These are phyloP conservation scores for Fukomys damarensis DNA, from an alignment of 2,113 vertebrate genomes.

Conservation along the genomic window DNA sequence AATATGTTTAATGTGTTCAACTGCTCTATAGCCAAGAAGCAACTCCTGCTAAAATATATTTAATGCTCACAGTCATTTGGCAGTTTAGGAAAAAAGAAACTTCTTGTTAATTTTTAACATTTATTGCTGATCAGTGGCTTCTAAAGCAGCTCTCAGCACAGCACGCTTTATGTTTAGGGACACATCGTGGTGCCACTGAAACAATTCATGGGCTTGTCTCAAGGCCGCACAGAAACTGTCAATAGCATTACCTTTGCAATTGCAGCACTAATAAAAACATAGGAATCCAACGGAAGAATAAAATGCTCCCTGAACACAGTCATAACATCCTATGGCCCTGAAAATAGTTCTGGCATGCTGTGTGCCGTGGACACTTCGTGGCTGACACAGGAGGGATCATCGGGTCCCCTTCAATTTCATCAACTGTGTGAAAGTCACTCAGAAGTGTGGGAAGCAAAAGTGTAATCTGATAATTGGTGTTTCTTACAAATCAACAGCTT, in stretches of 20 bases:
- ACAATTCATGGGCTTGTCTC: slow-evolving; percentile 64
- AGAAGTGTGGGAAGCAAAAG: background rate
- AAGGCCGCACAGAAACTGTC: slow-evolving; percentile 49
- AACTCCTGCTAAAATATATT: slow-evolving; percentile 72
- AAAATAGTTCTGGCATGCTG: slow-evolving; percentile 10
- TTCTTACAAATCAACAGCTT: slow-evolving; percentile 70
- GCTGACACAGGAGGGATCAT: background rate
- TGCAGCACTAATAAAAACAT: slow-evolving; percentile 44
- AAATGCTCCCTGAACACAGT: slow-evolving; percentile 43
- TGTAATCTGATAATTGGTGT: slow-evolving; percentile 69
- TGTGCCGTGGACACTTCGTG: background rate
- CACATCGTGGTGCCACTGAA: background rate
- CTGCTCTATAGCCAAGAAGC: slow-evolving; percentile 69
- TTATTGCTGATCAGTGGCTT: slow-evolving; percentile 80
- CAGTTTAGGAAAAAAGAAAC: slow-evolving; percentile 69
- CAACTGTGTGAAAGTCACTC: slow-evolving; percentile 28
- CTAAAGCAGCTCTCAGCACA: slow-evolving; percentile 59
- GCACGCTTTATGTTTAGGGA: slow-evolving; percentile 68
- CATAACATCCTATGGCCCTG: background rate
- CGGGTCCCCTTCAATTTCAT: background rate
- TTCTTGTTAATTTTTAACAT: slow-evolving; percentile 85
- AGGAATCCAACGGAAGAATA: slow-evolving; percentile 52
- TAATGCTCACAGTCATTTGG: slow-evolving; percentile 81
- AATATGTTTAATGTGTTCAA: slow-evolving; percentile 83
- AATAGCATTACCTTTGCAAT: slow-evolving; percentile 52